Percentiles rank a stretch among this genome's conserved stretches.
phyloP scores from a whole-genome alignment of 2,797 vertebrate genomes.

The Aulostomus chinensis region DNA sequence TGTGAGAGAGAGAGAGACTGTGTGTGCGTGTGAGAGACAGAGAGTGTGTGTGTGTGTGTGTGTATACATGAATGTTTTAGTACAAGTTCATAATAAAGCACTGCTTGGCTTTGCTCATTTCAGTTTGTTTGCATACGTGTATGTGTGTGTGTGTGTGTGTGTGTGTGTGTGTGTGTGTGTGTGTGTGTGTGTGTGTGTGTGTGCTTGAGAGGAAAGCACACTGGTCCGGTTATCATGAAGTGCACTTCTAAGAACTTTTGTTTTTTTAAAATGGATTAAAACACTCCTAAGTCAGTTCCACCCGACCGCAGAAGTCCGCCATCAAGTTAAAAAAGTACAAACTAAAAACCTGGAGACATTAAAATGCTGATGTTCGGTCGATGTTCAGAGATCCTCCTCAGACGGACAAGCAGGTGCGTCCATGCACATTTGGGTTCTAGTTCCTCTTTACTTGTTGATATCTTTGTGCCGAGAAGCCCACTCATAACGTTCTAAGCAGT shows the following conservation, averaged over 20 bases:
- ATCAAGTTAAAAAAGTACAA: constrained; percentile 19
- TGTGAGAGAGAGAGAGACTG: no score
- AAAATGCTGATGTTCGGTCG: constrained; percentile 31
- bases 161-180: constrained; percentile 11
- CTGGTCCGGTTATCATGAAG: constrained; percentile 45
- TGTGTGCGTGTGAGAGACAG: no score
- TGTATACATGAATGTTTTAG: background rate
- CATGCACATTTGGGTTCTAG: no score
- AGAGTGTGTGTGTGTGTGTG: background rate
- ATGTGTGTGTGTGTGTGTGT: constrained; percentile 9
- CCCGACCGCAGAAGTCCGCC: constrained; percentile 16
- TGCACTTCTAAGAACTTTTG: constrained; percentile 57
- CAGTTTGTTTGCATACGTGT: constrained; percentile 41
- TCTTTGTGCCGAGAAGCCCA: background rate
- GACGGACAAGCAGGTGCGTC: no score
- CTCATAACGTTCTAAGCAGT: background rate
- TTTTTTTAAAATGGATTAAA: constrained; percentile 23
- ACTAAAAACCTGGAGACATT: constrained; percentile 8
- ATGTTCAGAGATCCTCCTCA: no score
- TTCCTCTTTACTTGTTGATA: background rate
- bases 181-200: constrained; percentile 10
- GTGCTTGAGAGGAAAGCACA: no score
- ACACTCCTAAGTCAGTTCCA: constrained; percentile 24
- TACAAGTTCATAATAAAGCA: constrained; percentile 38
- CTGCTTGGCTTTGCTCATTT: constrained; percentile 51